Base-by-base conservation (phyloP, 2,113 vertebrate species). In the Gobiocypris rarus region DNA sequence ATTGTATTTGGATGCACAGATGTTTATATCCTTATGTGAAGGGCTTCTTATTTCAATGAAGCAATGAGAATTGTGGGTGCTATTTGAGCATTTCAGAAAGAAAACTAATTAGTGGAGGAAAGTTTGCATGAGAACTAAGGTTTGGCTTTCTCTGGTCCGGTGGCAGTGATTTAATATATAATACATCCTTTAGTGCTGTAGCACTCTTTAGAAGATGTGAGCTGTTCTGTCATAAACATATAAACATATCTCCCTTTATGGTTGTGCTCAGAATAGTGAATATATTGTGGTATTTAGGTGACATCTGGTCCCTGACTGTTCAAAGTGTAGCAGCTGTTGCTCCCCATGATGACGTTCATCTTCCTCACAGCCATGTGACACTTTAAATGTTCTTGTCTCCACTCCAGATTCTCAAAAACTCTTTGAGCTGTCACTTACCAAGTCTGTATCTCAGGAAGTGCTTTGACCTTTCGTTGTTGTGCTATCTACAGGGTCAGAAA, bases 321-420 rank as follows among this genome's bases (percentile, higher is more conserved):
- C 31, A 67, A 85, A 87, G 75, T 83, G 81, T 83, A 67, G 76
- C 87, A 88, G 87, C 84, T 88, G 87, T 88, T 88, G 84, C 87
- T 81, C 84, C 75, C 71, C 83, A 71, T 63, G 58, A 88, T 34
- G 65, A 81, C 59, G 85, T 88, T 88, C 77, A 75, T 88, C 84
- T 88, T 86, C 76, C 80, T 86, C 65, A 83, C 58, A 77, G 45
- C 73, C 52, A 70, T 56, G 59, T 86, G 81, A 83, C 83, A 63
- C 69, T 86, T 76, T 38, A 73, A 54, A 61, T 86, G 78, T 69
- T 70, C 63, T 81, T 81, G 79, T 84, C 79, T 81, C 45, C 81
- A 75, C 26, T 45, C 19, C 52, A 74, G 48, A 28, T 43, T 26
- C 58, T 85, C 71, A 63, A 50, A 81, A 81, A 81, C 79, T 61